Conservation (phyloP, 2,888 invertebrate species). For the Eledona agricola region DNA sequence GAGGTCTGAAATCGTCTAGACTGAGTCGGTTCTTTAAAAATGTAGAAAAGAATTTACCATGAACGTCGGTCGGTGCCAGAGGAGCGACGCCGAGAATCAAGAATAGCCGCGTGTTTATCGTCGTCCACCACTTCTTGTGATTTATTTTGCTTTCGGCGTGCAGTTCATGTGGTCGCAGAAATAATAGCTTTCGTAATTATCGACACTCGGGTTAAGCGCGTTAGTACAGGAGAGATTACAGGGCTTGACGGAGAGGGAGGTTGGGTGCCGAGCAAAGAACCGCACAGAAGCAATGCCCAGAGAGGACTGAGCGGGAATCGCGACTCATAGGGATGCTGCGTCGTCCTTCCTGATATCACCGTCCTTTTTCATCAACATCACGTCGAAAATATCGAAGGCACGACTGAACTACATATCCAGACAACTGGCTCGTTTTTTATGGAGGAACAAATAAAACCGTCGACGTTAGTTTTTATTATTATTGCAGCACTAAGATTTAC, state of each 20-base stretch:
- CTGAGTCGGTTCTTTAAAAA: too few species aligned
- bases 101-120: conserved; percentile 40
- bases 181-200: conserved; percentile 9
- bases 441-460: conserved; percentile 17
- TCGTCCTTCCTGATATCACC: conserved; percentile 41
- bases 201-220: conserved; percentile 44
- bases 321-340: conserved; percentile 50
- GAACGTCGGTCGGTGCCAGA: conserved; percentile 37
- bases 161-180: conserved; percentile 13
- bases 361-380: conserved; percentile 39
- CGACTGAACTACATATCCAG: conserved; percentile 36
- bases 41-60: conserved; percentile 42
- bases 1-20: too few species aligned
- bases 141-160: conserved; percentile 16
- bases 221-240: conserved; percentile 47
- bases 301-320: conserved; percentile 53
- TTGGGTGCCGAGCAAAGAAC: conserved; percentile 54
- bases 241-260: conserved; percentile 57
- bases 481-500: conserved; percentile 20
- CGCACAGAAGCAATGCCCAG: conserved; percentile 57
- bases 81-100: conserved; percentile 33
- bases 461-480: conserved; percentile 26
- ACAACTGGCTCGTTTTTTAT: conserved; percentile 19
- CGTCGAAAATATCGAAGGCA: conserved; percentile 33
- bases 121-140: conserved; percentile 4